Percentiles rank a stretch among this genome's conserved stretches.
Evolutionary conservation across 2,888 invertebrate species (phyloP).

Genomic region (Eurois occulta): DNA sequence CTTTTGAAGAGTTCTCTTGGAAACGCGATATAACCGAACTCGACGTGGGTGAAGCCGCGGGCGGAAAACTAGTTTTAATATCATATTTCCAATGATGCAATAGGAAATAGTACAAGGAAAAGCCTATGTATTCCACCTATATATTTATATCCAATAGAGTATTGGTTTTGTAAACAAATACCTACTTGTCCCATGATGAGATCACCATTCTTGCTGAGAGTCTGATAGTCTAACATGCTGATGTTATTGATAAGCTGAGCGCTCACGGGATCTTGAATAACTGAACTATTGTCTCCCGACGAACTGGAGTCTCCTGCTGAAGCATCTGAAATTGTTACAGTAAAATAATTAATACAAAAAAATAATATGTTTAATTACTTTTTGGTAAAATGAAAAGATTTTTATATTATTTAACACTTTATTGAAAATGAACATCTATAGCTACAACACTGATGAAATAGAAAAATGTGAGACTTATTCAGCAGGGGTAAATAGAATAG

Average conservation of each 20-base stretch:
- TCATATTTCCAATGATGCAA: background rate
- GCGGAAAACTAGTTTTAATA: no score
- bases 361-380: background rate
- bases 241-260: conserved; percentile 90
- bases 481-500: background rate
- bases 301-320: conserved; percentile 88
- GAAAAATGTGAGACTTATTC: background rate
- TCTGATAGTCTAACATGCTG: conserved; percentile 89
- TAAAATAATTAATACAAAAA: background rate
- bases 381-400: background rate
- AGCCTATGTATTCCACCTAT: background rate
- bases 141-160: background rate
- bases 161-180: conserved; percentile 40
- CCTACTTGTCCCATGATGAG: conserved; percentile 85
- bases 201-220: conserved; percentile 88
- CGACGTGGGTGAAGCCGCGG: no score
- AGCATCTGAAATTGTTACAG: conserved; percentile 75
- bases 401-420: background rate
- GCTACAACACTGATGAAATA: background rate
- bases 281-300: conserved; percentile 88
- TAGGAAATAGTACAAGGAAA: conserved; percentile 4
- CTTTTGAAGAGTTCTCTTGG: no score
- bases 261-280: conserved; percentile 88
- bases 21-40: no score
- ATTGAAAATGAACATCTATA: background rate